phyloP scores from a whole-genome alignment of 2,113 vertebrate species.

The Caranx melampygus region DNA sequence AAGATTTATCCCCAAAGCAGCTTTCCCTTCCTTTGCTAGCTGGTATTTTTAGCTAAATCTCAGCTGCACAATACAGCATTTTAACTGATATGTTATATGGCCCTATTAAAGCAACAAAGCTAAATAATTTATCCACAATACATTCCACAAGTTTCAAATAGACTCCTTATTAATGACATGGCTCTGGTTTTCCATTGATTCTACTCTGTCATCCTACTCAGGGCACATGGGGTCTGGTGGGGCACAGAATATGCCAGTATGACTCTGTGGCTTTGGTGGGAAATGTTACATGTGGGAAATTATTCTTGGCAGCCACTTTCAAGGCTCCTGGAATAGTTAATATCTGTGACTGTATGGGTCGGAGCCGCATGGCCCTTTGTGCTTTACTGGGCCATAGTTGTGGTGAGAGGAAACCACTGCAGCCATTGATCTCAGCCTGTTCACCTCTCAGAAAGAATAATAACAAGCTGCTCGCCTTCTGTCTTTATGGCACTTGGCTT shows the following conservation, averaged over 20 bases:
- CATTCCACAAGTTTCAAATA: conserved; percentile 12
- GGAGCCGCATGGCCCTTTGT: conserved; percentile 68
- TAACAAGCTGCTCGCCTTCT: conserved; percentile 82
- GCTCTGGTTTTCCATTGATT: conserved; percentile 52
- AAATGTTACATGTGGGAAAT: conserved; percentile 86
- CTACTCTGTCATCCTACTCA: conserved; percentile 45
- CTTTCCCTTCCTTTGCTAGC: not conserved
- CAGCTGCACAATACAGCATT: conserved; percentile 1
- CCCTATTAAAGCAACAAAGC: conserved; percentile 7
- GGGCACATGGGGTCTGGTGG: conserved; percentile 41
- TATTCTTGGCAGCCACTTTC: conserved; percentile 84
- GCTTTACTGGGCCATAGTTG: conserved; percentile 80
- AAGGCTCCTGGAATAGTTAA: conserved; percentile 77
- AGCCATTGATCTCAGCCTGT: conserved; percentile 84
- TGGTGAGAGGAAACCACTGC: conserved; percentile 75
- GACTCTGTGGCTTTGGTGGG: conserved; percentile 80
- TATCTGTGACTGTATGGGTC: conserved; percentile 76
- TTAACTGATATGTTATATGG: not conserved
- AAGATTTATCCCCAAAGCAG: not conserved
- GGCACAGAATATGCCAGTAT: conserved; percentile 50
- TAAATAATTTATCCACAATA: not conserved
- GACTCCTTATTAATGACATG: conserved; percentile 14
- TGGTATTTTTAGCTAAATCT: not conserved
- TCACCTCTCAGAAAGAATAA: conserved; percentile 86
- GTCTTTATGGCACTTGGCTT: conserved; percentile 85